Percentiles rank a stretch among this genome's conserved stretches.
Conservation (phyloP, 2,888 invertebrate genomes). For the Argyresthia albistria region DNA sequence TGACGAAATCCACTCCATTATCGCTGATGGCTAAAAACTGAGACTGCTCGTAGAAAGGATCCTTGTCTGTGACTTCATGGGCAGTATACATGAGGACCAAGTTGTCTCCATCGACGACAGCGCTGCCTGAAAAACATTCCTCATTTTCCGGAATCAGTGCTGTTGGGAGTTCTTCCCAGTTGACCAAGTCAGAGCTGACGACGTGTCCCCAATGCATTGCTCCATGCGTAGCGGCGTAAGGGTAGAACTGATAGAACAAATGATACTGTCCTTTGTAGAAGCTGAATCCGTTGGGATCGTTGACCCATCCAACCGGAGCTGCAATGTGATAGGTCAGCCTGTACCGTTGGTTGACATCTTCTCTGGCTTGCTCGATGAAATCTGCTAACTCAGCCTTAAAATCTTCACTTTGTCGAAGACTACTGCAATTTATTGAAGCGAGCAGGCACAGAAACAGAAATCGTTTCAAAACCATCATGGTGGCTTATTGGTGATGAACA, state of each 20-base stretch:
- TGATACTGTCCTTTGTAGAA: constrained; percentile 64
- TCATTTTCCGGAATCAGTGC: constrained; percentile 59
- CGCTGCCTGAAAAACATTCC: constrained; percentile 61
- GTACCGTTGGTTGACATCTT: constrained; percentile 39
- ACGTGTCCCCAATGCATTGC: constrained; percentile 73
- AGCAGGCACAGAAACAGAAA: background rate
- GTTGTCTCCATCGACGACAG: constrained; percentile 40
- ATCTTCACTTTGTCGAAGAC: too few species aligned
- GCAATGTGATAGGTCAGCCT: constrained; percentile 48
- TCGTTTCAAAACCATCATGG: background rate
- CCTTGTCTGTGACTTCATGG: constrained; percentile 23
- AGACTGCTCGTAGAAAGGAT: constrained; percentile 39
- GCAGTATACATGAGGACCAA: constrained; percentile 54
- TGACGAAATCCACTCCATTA: constrained; percentile 50
- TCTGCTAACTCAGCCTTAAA: background rate
- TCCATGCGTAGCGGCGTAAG: constrained; percentile 52
- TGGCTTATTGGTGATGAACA: background rate
- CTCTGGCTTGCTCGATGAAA: constrained; percentile 6
- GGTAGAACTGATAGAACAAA: constrained; percentile 68
- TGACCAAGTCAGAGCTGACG: constrained; percentile 51
- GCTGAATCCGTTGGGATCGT: constrained; percentile 72
- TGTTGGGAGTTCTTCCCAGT: constrained; percentile 60
- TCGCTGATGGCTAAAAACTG: constrained; percentile 53
- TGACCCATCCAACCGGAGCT: constrained; percentile 68
- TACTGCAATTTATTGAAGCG: background rate